phyloP scores from a whole-genome alignment of 2,797 vertebrate genomes.

The Chaetophractus vellerosus region DNA sequence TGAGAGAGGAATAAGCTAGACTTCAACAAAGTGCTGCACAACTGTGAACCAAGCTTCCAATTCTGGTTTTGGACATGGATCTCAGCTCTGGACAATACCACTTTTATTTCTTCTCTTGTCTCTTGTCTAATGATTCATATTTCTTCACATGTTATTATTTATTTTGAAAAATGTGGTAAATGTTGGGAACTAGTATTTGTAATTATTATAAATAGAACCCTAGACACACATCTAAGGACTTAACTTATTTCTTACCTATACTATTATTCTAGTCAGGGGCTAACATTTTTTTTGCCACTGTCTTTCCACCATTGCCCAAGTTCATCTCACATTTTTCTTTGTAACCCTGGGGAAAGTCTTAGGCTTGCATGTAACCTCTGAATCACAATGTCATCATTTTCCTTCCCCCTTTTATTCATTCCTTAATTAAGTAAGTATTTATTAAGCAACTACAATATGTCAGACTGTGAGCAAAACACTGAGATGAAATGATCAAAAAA shows the following conservation, averaged over 20 bases:
- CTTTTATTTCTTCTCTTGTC: neutral
- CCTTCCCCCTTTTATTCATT: neutral
- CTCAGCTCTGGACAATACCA: neutral
- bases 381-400: constrained; percentile 1
- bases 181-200: neutral
- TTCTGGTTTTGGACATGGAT: neutral
- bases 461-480: neutral
- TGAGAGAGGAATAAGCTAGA: neutral
- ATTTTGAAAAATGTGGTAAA: neutral
- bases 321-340: constrained; percentile 38
- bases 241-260: neutral
- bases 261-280: neutral
- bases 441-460: constrained; percentile 16
- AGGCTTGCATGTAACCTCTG: neutral
- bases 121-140: constrained; percentile 21
- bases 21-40: neutral
- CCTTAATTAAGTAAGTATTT: constrained; percentile 40
- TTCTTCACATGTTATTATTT: constrained; percentile 23
- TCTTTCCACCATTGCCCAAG: neutral
- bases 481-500: neutral
- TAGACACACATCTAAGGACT: neutral
- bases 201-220: constrained; percentile 17
- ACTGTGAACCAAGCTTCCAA: neutral
- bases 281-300: neutral
- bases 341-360: neutral